Evolutionary conservation across 2,888 invertebrate species (phyloP).

Genomic region (Tetragnatha montana): DNA sequence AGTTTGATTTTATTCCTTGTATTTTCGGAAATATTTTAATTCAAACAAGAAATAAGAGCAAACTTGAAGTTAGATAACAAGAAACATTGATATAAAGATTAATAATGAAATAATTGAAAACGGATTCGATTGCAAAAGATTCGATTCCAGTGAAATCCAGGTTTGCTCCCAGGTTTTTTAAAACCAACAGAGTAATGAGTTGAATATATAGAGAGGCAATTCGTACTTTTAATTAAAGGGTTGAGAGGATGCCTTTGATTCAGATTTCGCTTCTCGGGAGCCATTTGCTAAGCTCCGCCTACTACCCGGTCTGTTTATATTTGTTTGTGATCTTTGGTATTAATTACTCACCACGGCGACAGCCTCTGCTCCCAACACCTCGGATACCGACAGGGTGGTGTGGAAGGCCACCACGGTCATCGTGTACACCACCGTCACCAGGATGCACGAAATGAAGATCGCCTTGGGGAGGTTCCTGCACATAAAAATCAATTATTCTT

Average conservation of each 20-base stretch:
- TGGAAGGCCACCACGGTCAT: conserved; percentile 97
- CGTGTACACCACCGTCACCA: conserved; percentile 96
- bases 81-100: not conserved
- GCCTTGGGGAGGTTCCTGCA: conserved; percentile 91
- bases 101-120: no score
- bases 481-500: no score
- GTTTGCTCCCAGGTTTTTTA: no score
- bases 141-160: no score
- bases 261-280: no score
- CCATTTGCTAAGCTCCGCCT: no score
- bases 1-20: no score
- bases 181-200: no score
- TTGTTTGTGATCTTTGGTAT: not conserved
- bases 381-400: conserved; percentile 92
- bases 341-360: conserved; percentile 93
- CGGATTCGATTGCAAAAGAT: no score
- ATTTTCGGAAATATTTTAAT: no score
- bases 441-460: conserved; percentile 94
- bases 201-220: no score
- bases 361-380: conserved; percentile 93
- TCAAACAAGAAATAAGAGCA: not conserved
- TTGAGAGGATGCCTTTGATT: not conserved
- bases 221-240: not conserved
- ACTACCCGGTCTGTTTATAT: no score
- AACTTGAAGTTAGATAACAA: not conserved